These are phyloP conservation scores for Artemia sinica DNA, from an alignment of 2,888 invertebrate genomes.

Conservation along the genomic window DNA sequence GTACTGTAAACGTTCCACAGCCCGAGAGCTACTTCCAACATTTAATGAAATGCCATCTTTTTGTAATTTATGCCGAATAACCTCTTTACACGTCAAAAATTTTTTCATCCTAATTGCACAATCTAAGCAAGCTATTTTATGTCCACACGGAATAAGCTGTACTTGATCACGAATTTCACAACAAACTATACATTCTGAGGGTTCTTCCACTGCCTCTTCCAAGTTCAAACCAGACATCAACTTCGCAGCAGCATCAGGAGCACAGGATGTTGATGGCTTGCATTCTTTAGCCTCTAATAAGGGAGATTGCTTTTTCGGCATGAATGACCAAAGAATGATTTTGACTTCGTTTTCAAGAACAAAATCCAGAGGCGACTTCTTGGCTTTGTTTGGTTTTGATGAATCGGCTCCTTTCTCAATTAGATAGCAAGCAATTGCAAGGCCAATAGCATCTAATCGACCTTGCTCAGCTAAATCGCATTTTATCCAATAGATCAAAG, in stretches of 20 bases:
- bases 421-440: no score
- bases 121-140: slow-evolving; percentile 53
- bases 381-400: no score
- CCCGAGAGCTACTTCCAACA: slow-evolving; percentile 39
- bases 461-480: no score
- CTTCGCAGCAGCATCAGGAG: slow-evolving; percentile 21
- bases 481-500: no score
- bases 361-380: no score
- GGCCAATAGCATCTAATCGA: no score
- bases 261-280: background rate
- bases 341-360: no score
- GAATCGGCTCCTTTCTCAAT: no score
- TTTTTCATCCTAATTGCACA: slow-evolving; percentile 59
- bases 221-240: slow-evolving; percentile 47
- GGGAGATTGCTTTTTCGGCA: no score
- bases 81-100: slow-evolving; percentile 47
- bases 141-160: slow-evolving; percentile 52
- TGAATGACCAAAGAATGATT: no score
- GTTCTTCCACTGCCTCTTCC: slow-evolving; percentile 37
- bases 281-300: no score
- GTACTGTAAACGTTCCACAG: slow-evolving; percentile 46
- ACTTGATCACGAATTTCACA: slow-evolving; percentile 47
- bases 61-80: no score
- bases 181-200: slow-evolving; percentile 49
- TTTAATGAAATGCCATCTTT: slow-evolving; percentile 32